Conservation (phyloP, 2,113 vertebrate genomes). For the Coryphaenoides rupestris region DNA sequence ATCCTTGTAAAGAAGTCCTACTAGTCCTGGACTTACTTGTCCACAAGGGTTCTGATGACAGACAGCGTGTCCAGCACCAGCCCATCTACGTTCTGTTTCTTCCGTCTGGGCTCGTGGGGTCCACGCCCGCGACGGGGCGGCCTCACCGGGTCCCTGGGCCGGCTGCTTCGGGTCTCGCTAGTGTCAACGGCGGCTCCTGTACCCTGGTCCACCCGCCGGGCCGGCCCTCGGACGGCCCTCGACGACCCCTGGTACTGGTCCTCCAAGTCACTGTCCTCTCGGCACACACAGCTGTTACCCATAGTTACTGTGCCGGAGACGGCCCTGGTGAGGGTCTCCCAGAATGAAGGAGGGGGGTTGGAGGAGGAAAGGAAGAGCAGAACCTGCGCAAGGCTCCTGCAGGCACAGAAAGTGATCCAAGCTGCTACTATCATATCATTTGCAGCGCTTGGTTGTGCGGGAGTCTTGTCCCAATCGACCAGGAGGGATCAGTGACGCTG, state of each 20-base stretch:
- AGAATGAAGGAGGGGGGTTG: constrained; percentile 78
- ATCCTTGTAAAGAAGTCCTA: too few relatives aligned
- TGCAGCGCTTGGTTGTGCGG: constrained; percentile 73
- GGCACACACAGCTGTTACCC: constrained; percentile 96
- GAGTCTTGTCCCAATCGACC: constrained; percentile 66
- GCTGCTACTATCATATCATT: constrained; percentile 99
- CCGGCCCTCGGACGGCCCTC: constrained; percentile 70
- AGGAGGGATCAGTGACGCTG: constrained; percentile 39
- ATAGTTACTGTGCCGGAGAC: constrained; percentile 74
- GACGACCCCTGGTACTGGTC: constrained; percentile 72
- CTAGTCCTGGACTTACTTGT: constrained; percentile 86
- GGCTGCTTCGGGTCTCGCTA: constrained; percentile 77
- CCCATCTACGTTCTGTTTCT: constrained; percentile 96
- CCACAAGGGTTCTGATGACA: constrained; percentile 95
- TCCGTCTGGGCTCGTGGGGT: constrained; percentile 93
- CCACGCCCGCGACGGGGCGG: constrained; percentile 91
- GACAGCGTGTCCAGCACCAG: constrained; percentile 96
- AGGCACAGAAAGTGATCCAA: constrained; percentile 92
- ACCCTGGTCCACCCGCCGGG: constrained; percentile 73
- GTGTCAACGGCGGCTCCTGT: constrained; percentile 53
- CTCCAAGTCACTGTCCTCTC: constrained; percentile 90
- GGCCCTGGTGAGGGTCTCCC: constrained; percentile 72
- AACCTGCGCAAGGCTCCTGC: constrained; percentile 91
- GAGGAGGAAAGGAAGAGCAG: constrained; percentile 84
- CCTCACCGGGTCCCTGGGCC: constrained; percentile 89